Base-by-base conservation (phyloP, 2,888 invertebrate species). In the Micoletzkya japonica region DNA sequence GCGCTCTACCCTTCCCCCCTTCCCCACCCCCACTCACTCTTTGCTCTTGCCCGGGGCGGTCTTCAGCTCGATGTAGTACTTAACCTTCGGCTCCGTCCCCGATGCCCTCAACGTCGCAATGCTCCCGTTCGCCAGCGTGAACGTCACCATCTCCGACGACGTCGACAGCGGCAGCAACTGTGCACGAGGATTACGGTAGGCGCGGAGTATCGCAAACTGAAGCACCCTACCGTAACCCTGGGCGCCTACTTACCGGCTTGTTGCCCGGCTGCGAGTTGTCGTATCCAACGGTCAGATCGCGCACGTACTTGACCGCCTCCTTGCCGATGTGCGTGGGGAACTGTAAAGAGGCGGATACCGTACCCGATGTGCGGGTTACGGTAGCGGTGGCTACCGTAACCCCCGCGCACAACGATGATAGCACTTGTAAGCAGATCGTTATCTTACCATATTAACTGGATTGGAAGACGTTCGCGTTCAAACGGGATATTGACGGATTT, bases 21-120 rank as follows among this genome's bases (percentile, higher is more conserved):
- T 56, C 61, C 73, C 49, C 37, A 26, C 28, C 17, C 24, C n/a
- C 24, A 60, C 72, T 70, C 36, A 77, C 76, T 74, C 72, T 58
- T 80, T 72, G 1, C 78, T 77, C 56, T 80, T 83, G 72, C 84
- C 85, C 2, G 85, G 82, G 4, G 79, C 76, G 2, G 85, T 85
- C 59, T 75, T 81, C 70, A 94, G 88, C 87, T 96, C 98, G 0
- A 93, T 92, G 88, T 99, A 99, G 87, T 95, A 99, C 88, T 99
- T 99, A 82, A 99, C 90, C 87, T 99, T 99, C 54, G 98, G 98
- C 87, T 99, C 98, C 0, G 98, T 99, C 58, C 98, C 98, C 86
- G 95, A 95, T 0, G 96, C 95, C 76, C 98, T 90, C 39, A 99
- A 87, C 0, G 95, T 96, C 1, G 92, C 90, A 75, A 93, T 89